Percentiles rank a stretch among this genome's conserved stretches.
Evolutionary conservation across 2,888 invertebrate species (phyloP).

Genomic region (Automeris io): DNA sequence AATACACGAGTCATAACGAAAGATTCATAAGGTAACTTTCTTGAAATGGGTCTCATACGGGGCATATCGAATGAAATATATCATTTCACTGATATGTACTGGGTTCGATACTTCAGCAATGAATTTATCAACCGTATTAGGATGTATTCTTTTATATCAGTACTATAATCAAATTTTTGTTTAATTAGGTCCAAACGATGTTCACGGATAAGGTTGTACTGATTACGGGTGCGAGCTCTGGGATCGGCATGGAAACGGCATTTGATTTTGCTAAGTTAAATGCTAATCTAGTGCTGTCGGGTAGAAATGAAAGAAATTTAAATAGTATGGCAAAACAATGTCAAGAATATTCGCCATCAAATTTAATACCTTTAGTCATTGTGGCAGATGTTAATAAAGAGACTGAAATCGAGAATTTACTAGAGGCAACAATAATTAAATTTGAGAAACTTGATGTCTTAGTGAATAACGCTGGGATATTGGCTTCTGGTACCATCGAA

Average conservation of each 20-base stretch:
- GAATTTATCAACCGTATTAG: too few species aligned
- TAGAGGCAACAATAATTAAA: slow-evolving; percentile 79
- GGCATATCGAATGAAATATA: too few species aligned
- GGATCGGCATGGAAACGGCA: slow-evolving; percentile 28
- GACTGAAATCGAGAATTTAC: slow-evolving; percentile 63
- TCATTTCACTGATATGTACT: too few species aligned
- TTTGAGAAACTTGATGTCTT: slow-evolving; percentile 83
- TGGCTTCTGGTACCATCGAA: slow-evolving; percentile 85
- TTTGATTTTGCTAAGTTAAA: neutral
- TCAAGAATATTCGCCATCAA: slow-evolving; percentile 1
- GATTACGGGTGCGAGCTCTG: neutral
- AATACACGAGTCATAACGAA: too few species aligned
- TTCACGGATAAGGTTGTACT: slow-evolving; percentile 24
- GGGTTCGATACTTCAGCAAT: too few species aligned
- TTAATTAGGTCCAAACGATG: neutral
- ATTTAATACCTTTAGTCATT: neutral
- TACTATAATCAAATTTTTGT: slow-evolving; percentile 70
- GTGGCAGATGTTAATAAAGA: neutral
- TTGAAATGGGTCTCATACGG: too few species aligned
- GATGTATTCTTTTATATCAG: too few species aligned
- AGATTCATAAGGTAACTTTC: too few species aligned
- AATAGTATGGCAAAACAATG: slow-evolving; percentile 48
- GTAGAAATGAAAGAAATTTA: neutral
- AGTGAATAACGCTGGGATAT: slow-evolving; percentile 89
- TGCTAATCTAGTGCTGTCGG: neutral